phyloP scores from a whole-genome alignment of 1,140 invertebrate species.

The Diabrotica virgifera region DNA sequence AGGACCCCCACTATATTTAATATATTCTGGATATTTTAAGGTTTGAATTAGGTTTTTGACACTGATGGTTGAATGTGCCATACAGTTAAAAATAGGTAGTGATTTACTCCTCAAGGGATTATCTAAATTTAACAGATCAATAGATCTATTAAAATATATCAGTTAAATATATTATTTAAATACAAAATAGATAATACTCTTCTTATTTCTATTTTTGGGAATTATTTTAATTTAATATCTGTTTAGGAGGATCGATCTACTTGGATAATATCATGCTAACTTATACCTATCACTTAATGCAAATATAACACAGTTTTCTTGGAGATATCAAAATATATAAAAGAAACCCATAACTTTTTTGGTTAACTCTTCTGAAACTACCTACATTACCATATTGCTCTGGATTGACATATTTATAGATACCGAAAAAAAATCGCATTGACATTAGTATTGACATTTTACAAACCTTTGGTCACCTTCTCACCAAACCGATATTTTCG shows the following conservation, averaged over 20 bases:
- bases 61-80: too few relatives aligned
- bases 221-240: too few relatives aligned
- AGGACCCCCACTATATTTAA: too few relatives aligned
- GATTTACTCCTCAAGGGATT: too few relatives aligned
- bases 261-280: slow-evolving; percentile 21
- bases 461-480: slow-evolving; percentile 48
- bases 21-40: too few relatives aligned
- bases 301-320: slow-evolving; percentile 44
- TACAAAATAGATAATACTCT: too few relatives aligned
- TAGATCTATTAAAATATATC: too few relatives aligned
- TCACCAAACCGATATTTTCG: slow-evolving; percentile 21
- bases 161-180: too few relatives aligned
- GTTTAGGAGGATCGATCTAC: slow-evolving; percentile 24
- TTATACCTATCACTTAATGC: slow-evolving; percentile 42
- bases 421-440: slow-evolving; percentile 42
- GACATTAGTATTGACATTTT: slow-evolving; percentile 50
- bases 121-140: too few relatives aligned
- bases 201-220: neutral
- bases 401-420: slow-evolving; percentile 46
- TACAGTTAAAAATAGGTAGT: too few relatives aligned
- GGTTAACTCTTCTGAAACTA: slow-evolving; percentile 33
- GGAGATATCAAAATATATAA: slow-evolving; percentile 47
- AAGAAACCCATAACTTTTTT: slow-evolving; percentile 31
- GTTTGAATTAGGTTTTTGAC: too few relatives aligned
- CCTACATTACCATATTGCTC: slow-evolving; percentile 49